These are phyloP conservation scores for Etheostoma cragini DNA, from an alignment of 2,113 vertebrate species.

Conservation along the genomic window DNA sequence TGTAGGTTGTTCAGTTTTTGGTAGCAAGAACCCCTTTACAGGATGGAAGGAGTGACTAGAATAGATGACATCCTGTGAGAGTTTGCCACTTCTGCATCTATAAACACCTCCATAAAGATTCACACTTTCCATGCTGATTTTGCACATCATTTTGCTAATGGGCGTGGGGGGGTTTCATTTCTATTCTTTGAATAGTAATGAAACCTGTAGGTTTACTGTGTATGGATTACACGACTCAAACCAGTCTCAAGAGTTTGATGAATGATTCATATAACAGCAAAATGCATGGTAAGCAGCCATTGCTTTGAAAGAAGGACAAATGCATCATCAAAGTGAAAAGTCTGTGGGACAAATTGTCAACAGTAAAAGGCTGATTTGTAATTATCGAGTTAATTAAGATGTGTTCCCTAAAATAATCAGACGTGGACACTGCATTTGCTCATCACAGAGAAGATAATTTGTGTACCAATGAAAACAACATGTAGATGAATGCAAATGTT, in stretches of 20 bases:
- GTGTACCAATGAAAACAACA: background rate
- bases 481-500: background rate
- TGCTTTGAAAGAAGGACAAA: background rate
- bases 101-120: constrained; percentile 53
- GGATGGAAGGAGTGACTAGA: constrained; percentile 74
- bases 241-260: background rate
- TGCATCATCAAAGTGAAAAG: background rate
- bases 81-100: constrained; percentile 47
- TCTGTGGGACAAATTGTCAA: background rate
- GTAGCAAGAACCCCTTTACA: constrained; percentile 34
- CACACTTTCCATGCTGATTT: constrained; percentile 63
- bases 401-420: background rate
- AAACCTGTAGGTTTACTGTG: background rate
- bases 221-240: background rate
- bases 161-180: background rate
- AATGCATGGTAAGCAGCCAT: background rate
- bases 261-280: background rate
- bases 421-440: background rate
- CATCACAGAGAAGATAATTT: background rate
- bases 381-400: background rate
- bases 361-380: background rate
- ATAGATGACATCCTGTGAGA: constrained; percentile 70
- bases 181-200: background rate
- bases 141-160: background rate
- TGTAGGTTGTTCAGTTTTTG: constrained; percentile 38